Base-by-base conservation (phyloP, 2,888 invertebrate species). In the Eledona agricola region DNA sequence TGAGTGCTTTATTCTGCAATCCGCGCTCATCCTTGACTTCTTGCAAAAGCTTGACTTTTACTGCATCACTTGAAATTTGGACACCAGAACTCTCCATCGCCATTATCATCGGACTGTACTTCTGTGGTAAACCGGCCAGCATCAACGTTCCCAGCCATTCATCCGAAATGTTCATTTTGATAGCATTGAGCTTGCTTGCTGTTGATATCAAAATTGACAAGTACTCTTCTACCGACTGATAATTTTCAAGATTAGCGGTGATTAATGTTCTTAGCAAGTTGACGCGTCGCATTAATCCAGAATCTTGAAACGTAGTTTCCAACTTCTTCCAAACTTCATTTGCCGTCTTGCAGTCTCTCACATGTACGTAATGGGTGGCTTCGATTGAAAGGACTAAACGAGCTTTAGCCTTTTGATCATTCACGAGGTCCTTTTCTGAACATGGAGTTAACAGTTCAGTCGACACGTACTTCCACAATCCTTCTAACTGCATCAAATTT, bases 91-190 rank as follows among this genome's bases (percentile, higher is more conserved):
- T 66, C 35, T 66, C 59, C 2, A 60, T 22, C 3, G 40, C 60
- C 59, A 66, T 64, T 15, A 70, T 64, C 65, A 71, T 67, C 2
- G 69, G 68, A 11, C 54, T 50, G 35, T 64, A 67, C 12, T 58
- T 40, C n/a, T 69, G 64, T 3, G 66, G 62, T 6, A 70, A 32
- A 12, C 66, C 65, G 6, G 67, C 64, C 6, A 71, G 46, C 26
- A 72, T 47, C 2, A 72, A 46, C 1, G 66, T 61, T 3, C 64
- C 68, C 2, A 72, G 40, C 65, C 67, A 70, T 51, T 66, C 61
- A 9, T 69, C 65, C 4, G 34, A 23, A 4, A 69, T 50, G 17
- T 64, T 55, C 13, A 70, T 59, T 4, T 63, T 59, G 3, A 67
- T 58, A 4, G 38, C 59, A 4, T 47, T 59, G 6, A 70, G 35